Evolutionary conservation across 2,888 invertebrate genomes (phyloP).

Genomic region (Pterobdella sp.): DNA sequence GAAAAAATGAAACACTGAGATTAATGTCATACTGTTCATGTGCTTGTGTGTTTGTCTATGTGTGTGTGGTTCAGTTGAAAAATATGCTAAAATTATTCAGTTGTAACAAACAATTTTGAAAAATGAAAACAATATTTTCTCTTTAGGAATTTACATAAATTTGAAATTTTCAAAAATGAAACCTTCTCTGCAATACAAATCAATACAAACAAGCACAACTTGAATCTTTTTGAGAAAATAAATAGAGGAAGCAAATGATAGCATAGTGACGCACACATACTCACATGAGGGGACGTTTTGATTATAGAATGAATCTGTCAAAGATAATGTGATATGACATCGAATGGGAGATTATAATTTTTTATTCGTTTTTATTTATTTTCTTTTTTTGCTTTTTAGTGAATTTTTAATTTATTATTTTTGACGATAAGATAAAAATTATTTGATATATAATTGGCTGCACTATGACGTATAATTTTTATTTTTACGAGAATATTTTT

Average conservation of each 20-base stretch:
- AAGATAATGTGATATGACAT: conserved; percentile 12
- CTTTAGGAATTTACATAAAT: too few relatives aligned
- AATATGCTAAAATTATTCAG: too few relatives aligned
- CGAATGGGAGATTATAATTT: not conserved
- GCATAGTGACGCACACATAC: conserved; percentile 4
- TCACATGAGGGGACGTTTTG: conserved; percentile 7
- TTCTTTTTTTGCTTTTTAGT: not conserved
- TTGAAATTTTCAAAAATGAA: too few relatives aligned
- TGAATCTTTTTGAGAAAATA: too few relatives aligned
- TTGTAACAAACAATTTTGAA: too few relatives aligned
- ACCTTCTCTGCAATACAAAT: not conserved
- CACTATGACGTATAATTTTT: too few relatives aligned
- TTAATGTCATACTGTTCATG: conserved; percentile 7
- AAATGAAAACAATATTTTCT: too few relatives aligned
- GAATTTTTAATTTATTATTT: not conserved
- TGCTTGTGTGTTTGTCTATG: conserved; percentile 3
- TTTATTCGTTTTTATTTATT: not conserved
- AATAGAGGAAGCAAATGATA: too few relatives aligned
- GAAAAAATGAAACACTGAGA: conserved; percentile 15
- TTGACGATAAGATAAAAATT: too few relatives aligned
- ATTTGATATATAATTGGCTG: too few relatives aligned
- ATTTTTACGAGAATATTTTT: too few relatives aligned
- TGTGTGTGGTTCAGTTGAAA: conserved; percentile 3
- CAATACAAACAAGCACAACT: not conserved
- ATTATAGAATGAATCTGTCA: conserved; percentile 14